Base-by-base conservation (phyloP, 2,113 vertebrate species). In the Ictidomys tridecemlineatus region DNA sequence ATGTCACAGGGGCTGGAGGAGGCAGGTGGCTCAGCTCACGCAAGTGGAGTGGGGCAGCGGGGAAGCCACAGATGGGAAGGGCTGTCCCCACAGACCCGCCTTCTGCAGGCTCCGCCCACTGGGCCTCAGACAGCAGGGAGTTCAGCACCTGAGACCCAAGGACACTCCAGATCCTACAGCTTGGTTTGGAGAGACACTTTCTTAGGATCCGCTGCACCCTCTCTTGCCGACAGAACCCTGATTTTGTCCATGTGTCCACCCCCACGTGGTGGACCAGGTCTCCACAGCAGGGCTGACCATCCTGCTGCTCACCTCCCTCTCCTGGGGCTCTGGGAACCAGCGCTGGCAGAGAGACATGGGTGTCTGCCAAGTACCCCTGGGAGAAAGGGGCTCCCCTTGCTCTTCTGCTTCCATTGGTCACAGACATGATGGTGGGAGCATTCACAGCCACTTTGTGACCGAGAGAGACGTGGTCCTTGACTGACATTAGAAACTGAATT, bases 171-270 rank as follows among this genome's bases (percentile, higher is more conserved):
- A 18, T 70, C 61, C 24, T 45, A 48, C 42, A 5, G 51, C 18
- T 77, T 51, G 26, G 37, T 76, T 90, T 95, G 86, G 73, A 85
- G 56, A 63, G 88, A 69, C 5, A 32, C 22, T 67, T 95, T 79
- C 28, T 34, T 39, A 17, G 53, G 67, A n/a, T 34, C 56, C 17
- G 58, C 56, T 78, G 42, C 30, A 26, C 26, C 34, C 30, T 63
- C 67, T 79, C 69, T 77, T 93, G 63, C 61, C 30, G 53, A 42
- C 12, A 53, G 56, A 91, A 76, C 7, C 34, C 37, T 51, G 8
- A 51, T 45, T 70, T 87, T 93, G 70, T 91, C 51, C 22, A 26
- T 2, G 24, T 73, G 22, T 1, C 34, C 76, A 42, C 70, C 13
- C 34, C 26, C 8, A 77, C 34, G 53, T 11, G 10, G 79, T 80